Base-by-base conservation (phyloP, 1,140 invertebrate species). In the Nephotettix cincticeps region DNA sequence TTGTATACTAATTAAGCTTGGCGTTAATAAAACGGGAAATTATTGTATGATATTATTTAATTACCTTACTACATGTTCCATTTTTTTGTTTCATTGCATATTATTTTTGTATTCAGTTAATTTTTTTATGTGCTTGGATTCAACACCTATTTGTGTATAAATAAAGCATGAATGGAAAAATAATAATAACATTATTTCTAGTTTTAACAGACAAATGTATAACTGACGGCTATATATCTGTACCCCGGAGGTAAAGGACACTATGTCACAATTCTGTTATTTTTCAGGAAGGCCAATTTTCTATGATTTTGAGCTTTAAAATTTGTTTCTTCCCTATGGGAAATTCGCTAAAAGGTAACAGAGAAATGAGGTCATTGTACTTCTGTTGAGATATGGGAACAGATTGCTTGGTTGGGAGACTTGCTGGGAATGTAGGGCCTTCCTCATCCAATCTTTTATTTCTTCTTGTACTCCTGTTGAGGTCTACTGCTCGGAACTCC, bases 311-410 rank as follows among this genome's bases (percentile, higher is more conserved):
- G 47, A 54, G 21, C 19, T 54, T 11, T 6, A 6, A 54, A 54
- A 54, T n/a, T 54, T 54, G 6, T 11, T 54, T 14, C 6, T 21
- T 54, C 19, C 47, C 6, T 54, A 67, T 36, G n/a, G n/a, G n/a
- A n/a, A n/a, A n/a, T n/a, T n/a, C n/a, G n/a, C n/a, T n/a, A n/a
- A n/a, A n/a, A n/a, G 65, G 65, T 67, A 67, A 45, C 19, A 67
- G 28, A 43, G 65, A 51, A 68, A 68, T 27, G 23, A 68, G 30
- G 36, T 54, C 36, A 51, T 68, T 36, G 65, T 68, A 68, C 54
- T 32, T 51, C 29, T 68, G 45, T 28, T 27, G 25, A 54, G 67
- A 51, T 68, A 68, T 51, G 23, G 67, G 67, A 17, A 68, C 40
- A 28, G 67, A 21, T 29, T 45, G 17, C 32, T 68, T 68, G n/a